A percentile compares a stretch with the other conserved stretches of the same genome.
phyloP scores from a whole-genome alignment of 2,113 vertebrate species.

The Forbesichthys papilliferus region DNA sequence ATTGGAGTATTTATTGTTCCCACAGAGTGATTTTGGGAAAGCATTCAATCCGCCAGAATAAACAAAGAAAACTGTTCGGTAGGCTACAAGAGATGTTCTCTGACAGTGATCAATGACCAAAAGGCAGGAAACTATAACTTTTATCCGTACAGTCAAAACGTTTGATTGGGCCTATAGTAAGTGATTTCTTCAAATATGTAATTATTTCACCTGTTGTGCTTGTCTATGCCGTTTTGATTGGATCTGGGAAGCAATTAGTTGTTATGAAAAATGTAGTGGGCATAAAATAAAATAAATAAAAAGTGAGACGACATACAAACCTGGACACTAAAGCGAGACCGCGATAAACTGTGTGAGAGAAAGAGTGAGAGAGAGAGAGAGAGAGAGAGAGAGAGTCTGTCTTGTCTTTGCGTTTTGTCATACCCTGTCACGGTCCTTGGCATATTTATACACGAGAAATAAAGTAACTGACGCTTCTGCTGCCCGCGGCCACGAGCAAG shows the following conservation, averaged over 20 bases:
- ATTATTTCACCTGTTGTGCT: neutral
- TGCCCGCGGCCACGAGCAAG: neutral
- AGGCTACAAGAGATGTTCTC: constrained; percentile 1
- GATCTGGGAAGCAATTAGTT: neutral
- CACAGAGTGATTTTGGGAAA: constrained; percentile 2
- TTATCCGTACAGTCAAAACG: too few species aligned
- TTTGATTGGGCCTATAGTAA: too few species aligned
- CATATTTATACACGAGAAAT: neutral
- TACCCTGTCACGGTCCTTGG: neutral
- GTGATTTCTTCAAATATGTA: neutral
- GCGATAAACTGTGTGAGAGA: neutral
- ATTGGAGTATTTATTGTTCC: constrained; percentile 39
- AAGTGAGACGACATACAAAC: neutral
- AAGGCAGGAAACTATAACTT: neutral
- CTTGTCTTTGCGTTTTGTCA: neutral
- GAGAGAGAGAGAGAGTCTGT: neutral
- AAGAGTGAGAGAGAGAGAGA: too few species aligned
- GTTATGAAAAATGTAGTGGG: neutral
- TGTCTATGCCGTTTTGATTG: neutral
- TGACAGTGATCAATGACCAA: neutral
- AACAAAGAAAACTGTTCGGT: too few species aligned
- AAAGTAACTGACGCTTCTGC: too few species aligned
- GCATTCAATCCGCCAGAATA: too few species aligned
- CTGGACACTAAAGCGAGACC: neutral
- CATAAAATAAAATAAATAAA: neutral